phyloP scores from a whole-genome alignment of 2,113 vertebrate genomes.

The Leucopternis melanops region DNA sequence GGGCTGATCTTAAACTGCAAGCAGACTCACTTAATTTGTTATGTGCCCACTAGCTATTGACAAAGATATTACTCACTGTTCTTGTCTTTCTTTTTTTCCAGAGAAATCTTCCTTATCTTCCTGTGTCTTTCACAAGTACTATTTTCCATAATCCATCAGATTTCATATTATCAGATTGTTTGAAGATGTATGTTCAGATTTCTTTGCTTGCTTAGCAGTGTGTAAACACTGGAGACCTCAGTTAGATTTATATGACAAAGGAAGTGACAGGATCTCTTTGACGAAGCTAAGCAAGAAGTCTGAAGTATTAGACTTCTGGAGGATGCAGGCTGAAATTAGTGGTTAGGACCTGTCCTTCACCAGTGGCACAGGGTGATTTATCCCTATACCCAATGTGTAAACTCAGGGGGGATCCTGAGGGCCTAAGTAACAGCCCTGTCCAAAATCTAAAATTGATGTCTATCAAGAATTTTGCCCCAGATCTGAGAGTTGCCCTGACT shows the following conservation, averaged over 20 bases:
- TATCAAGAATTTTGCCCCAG: not conserved
- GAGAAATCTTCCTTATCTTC: constrained; percentile 16
- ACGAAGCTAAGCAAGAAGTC: not conserved
- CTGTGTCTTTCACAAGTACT: not conserved
- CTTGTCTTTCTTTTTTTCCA: not conserved
- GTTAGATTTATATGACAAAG: constrained; percentile 29
- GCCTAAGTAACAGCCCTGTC: not conserved
- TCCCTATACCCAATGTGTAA: not conserved
- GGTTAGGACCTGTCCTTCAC: not conserved
- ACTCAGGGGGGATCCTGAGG: not conserved
- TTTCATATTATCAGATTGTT: constrained; percentile 45
- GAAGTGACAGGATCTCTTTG: constrained; percentile 22
- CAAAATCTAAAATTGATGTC: not conserved
- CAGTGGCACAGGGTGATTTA: not conserved
- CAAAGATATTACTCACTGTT: constrained; percentile 27
- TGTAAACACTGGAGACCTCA: constrained; percentile 23
- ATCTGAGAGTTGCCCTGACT: not conserved
- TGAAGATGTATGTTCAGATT: constrained; percentile 42
- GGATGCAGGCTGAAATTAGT: not conserved
- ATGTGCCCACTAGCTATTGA: constrained; percentile 7
- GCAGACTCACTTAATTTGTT: not conserved
- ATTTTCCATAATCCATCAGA: constrained; percentile 39
- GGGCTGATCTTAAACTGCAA: not conserved
- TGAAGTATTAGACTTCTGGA: not conserved
- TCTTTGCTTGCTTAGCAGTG: constrained; percentile 34